Evolutionary conservation across 1,140 invertebrate genomes (phyloP).

Genomic region (Frieseomelitta varia): DNA sequence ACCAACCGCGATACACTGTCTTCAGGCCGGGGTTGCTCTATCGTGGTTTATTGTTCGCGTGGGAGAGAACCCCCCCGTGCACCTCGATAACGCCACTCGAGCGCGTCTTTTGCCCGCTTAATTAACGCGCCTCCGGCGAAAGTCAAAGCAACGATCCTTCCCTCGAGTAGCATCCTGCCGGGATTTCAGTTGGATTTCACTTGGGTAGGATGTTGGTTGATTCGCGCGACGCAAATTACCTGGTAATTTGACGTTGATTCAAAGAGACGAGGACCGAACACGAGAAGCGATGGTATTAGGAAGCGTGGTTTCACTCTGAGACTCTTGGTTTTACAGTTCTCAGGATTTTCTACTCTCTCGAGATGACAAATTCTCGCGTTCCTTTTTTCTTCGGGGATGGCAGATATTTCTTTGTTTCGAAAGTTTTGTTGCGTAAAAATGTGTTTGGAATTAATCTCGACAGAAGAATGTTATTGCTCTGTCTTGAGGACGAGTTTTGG

Average conservation of each 20-base stretch:
- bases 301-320: too few species aligned
- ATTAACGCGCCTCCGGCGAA: conserved; percentile 1
- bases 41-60: conserved; percentile 7
- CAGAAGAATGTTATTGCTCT: too few species aligned
- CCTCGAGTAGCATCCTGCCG: not conserved
- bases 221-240: not conserved
- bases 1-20: not conserved
- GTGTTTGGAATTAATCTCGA: too few species aligned
- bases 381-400: too few species aligned
- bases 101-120: conserved; percentile 13
- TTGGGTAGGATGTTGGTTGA: not conserved
- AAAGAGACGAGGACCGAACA: not conserved
- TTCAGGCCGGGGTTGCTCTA: not conserved
- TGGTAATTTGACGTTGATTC: not conserved
- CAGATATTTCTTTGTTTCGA: too few species aligned
- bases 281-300: too few species aligned
- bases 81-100: conserved; percentile 9
- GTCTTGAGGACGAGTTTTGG: too few species aligned
- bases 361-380: too few species aligned
- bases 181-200: not conserved
- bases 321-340: not conserved
- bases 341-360: not conserved
- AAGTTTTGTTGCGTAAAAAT: too few species aligned
- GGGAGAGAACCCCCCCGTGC: not conserved
- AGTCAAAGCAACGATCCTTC: not conserved